These are phyloP conservation scores for Clamator glandarius DNA, from an alignment of 2,797 vertebrate species.

Conservation along the genomic window DNA sequence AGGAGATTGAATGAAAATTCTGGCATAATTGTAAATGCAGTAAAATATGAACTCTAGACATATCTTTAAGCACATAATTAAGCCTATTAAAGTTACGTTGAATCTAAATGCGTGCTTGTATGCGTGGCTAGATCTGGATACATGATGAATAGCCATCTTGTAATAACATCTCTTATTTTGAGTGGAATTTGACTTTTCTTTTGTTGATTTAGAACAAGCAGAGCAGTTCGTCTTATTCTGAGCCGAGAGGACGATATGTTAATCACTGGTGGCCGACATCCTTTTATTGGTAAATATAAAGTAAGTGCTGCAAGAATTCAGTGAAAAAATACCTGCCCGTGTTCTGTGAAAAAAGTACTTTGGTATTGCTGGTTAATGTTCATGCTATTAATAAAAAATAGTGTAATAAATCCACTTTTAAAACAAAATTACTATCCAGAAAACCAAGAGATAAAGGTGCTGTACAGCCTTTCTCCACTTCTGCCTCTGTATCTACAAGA, in stretches of 20 bases:
- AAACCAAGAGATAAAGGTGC: neutral
- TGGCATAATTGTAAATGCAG: neutral
- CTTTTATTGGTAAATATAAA: conserved; percentile 88
- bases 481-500: neutral
- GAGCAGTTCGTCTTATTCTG: conserved; percentile 84
- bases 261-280: conserved; percentile 88
- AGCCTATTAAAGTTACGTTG: neutral
- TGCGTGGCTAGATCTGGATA: neutral
- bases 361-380: neutral
- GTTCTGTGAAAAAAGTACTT: conserved; percentile 7
- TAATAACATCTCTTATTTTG: neutral
- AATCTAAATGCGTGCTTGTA: neutral
- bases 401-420: neutral
- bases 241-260: conserved; percentile 91
- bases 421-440: neutral
- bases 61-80: neutral
- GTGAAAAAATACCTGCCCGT: neutral
- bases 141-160: neutral
- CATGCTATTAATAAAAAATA: neutral
- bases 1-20: neutral
- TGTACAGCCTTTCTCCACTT: neutral
- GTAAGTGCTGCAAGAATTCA: conserved; percentile 70
- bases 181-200: neutral
- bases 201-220: conserved; percentile 79
- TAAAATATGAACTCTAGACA: neutral